These are phyloP conservation scores for Oopsacas minuta DNA, from an alignment of 37 sponge, comb jelly and placozoan genomes.

Conservation along the genomic window DNA sequence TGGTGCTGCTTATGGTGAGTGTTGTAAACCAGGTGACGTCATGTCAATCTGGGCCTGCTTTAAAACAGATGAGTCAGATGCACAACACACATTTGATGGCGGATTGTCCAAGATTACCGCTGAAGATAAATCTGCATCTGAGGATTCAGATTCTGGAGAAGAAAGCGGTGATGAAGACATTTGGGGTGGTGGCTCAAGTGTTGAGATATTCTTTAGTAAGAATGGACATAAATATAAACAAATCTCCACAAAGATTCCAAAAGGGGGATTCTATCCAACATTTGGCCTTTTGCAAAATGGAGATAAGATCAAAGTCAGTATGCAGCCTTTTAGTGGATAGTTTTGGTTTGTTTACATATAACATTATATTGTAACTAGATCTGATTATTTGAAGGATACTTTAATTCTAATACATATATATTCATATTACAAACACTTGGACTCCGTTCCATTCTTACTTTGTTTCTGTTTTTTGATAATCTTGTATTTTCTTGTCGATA, in stretches of 20 bases:
- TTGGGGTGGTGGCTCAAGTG: background rate
- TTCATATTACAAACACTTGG: no score
- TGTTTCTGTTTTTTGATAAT: no score
- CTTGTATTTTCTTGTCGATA: no score
- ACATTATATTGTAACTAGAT: no score
- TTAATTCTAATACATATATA: no score
- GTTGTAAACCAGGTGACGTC: background rate
- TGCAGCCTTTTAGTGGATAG: background rate
- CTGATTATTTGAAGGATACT: no score
- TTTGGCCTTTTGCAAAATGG: background rate
- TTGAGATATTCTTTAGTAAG: constrained; percentile 68
- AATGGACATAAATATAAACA: constrained; percentile 39
- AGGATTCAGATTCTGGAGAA: background rate
- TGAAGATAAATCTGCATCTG: background rate
- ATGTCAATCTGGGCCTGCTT: background rate
- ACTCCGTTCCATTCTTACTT: no score
- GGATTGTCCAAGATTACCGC: background rate
- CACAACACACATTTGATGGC: background rate
- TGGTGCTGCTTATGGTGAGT: background rate
- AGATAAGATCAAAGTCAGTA: background rate
- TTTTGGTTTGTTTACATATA: background rate
- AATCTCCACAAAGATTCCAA: background rate
- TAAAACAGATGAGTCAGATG: background rate
- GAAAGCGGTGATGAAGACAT: background rate
- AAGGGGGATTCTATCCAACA: background rate